These are phyloP conservation scores for Patiria pectinifera DNA, from an alignment of 53 echinoderm and acorn worm genomes.

Conservation along the genomic window DNA sequence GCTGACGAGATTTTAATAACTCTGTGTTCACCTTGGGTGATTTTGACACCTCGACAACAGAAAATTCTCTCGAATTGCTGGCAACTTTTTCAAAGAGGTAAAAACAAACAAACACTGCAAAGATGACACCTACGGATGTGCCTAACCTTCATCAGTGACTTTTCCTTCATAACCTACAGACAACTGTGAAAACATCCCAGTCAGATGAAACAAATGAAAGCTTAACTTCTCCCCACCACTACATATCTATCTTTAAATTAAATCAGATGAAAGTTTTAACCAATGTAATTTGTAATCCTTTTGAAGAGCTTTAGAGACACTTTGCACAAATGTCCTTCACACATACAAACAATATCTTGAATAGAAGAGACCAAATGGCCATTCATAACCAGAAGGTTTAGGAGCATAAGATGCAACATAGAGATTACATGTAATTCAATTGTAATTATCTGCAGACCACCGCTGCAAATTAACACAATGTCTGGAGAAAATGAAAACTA, in stretches of 20 bases:
- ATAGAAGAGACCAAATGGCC: too few species aligned
- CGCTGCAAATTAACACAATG: too few species aligned
- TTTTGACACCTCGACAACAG: slow-evolving; percentile 35
- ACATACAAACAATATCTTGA: too few species aligned
- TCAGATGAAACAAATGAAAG: slow-evolving; percentile 23
- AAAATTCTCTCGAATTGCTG: background rate
- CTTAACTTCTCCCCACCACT: background rate
- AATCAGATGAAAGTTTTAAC: background rate
- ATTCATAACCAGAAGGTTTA: too few species aligned
- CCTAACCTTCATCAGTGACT: slow-evolving; percentile 17
- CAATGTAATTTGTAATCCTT: background rate
- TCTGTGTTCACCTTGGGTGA: background rate
- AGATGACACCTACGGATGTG: background rate
- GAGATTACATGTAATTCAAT: too few species aligned
- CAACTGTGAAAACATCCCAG: slow-evolving; percentile 43
- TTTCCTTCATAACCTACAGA: slow-evolving; percentile 6
- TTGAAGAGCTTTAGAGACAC: background rate
- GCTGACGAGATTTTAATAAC: slow-evolving; percentile 50
- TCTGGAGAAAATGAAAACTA: too few species aligned
- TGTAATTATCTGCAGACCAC: too few species aligned
- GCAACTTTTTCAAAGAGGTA: background rate
- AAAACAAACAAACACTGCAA: background rate
- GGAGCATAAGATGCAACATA: too few species aligned
- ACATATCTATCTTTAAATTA: background rate
- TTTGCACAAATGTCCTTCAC: background rate